Evolutionary conservation across 2,888 invertebrate species (phyloP), one percentile per base, ranked within the genome.

Genomic region (Agriopis marginaria): DNA sequence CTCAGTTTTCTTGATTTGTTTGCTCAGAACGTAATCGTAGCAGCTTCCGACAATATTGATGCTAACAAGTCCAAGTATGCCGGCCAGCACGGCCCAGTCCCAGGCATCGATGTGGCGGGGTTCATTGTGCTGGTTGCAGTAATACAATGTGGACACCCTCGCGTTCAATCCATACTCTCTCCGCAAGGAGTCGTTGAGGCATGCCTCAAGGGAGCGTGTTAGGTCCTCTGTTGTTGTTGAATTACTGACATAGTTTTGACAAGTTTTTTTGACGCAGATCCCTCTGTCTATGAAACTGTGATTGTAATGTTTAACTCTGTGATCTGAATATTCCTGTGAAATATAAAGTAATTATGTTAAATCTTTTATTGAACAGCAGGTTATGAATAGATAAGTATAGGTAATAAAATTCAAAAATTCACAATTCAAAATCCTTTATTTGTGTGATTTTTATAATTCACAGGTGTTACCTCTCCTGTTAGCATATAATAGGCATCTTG

Each of bases 301-400:
- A 56, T 72, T 66, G 56, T 63, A 72, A 14, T 68, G 71, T 56
- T 66, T 66, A 5, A 60, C 3, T 23, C 14, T 66, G n/a, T 47
- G 55, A 10, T 59, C 47, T 23, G 72, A 68, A 47, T 70, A 72
- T 44, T 72, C 67, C 72, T 72, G 50, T 17, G 0, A 14, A 49
- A 14, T 45, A 10, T 5, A 45, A 45, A 45, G 11, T 10, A 45
- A 11, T 45, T 1, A 10, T 42, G 7, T 42, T 42, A 8, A 32
- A 3, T 32, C 32, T 32, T 32, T 32, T 32, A 5, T 0, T 32
- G 3, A 3, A 32, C 32, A 32, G 32, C 32, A 5, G 32, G 3
- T 32, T 32, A 32, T 32, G 32, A 3, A 32, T 32, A 32, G 1
- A 5, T 32, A 32, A 32, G 32, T 32, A 32, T 32, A 32, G 32